These are phyloP conservation scores for Epirrhoe tristata DNA, from an alignment of 2,888 invertebrate species.

Conservation along the genomic window DNA sequence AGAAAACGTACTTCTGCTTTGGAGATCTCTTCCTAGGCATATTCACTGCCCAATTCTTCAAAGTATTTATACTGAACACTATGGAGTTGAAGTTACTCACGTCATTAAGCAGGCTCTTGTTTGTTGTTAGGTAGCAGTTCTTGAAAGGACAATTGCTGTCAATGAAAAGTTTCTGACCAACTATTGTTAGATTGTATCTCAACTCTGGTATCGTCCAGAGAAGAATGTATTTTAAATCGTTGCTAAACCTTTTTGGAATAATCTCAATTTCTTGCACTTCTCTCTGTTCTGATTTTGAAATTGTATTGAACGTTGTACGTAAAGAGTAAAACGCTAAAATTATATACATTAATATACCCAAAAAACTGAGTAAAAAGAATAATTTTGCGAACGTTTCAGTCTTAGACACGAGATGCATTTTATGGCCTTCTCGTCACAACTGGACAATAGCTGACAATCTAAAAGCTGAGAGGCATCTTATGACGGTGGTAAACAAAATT, in stretches of 20 bases:
- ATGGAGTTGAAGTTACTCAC: conserved; percentile 68
- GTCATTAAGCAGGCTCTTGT: conserved; percentile 56
- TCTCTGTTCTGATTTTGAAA: conserved; percentile 48
- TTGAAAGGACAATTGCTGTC: conserved; percentile 57
- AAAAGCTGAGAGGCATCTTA: conserved; percentile 49
- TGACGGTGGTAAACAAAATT: conserved; percentile 63
- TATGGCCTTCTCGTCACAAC: conserved; percentile 38
- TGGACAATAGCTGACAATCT: conserved; percentile 52
- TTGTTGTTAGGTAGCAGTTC: conserved; percentile 69
- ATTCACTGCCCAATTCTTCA: conserved; percentile 48
- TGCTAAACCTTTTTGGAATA: conserved; percentile 34
- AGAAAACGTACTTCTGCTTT: conserved; percentile 71
- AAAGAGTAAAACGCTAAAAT: conserved; percentile 68
- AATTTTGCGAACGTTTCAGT: conserved; percentile 66
- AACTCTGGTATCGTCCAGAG: conserved; percentile 57
- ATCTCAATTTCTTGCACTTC: conserved; percentile 34
- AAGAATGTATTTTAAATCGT: conserved; percentile 64
- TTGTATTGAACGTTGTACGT: conserved; percentile 56
- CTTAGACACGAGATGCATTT: conserved; percentile 61
- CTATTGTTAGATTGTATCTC: conserved; percentile 40
- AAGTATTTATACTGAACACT: conserved; percentile 59
- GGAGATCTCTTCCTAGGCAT: conserved; percentile 57
- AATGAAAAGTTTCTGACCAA: conserved; percentile 60
- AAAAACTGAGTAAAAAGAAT: conserved; percentile 69
- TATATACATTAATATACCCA: conserved; percentile 65